A percentile compares a stretch with the other conserved stretches of the same genome.
Conservation (phyloP, 1,140 invertebrate genomes). For the Brachystomella parvula region DNA sequence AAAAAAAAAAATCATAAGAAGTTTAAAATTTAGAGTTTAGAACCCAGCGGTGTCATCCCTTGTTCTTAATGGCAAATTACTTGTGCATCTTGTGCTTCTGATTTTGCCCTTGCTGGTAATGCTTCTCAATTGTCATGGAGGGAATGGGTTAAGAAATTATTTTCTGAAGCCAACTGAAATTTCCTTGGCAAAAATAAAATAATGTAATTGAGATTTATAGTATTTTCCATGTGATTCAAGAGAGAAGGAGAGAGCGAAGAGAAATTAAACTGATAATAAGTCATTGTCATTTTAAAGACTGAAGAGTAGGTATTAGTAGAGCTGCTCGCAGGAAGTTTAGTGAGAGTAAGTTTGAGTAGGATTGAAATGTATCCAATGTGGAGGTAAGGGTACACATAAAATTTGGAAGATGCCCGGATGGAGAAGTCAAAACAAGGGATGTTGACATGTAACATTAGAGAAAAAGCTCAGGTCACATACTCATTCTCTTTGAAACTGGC, state of each 20-base stretch:
- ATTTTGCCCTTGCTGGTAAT: background rate
- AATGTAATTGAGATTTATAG: too few relatives aligned
- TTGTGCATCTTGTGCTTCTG: too few relatives aligned
- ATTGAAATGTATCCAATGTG: background rate
- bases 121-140: background rate
- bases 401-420: constrained; percentile 27
- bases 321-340: background rate
- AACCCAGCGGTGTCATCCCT: too few relatives aligned
- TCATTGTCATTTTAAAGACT: background rate
- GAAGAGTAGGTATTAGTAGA: background rate
- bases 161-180: background rate
- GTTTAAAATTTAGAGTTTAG: too few relatives aligned
- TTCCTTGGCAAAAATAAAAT: background rate
- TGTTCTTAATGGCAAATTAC: too few relatives aligned
- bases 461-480: background rate
- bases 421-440: constrained; percentile 36
- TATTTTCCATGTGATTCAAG: too few relatives aligned
- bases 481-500: background rate
- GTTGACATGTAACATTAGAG: constrained; percentile 16
- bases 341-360: background rate
- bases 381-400: background rate
- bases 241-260: background rate
- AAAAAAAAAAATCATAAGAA: too few relatives aligned
- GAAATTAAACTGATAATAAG: constrained; percentile 2
- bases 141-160: background rate